Evolutionary conservation across 2,113 vertebrate species (phyloP).

Genomic region (Periophthalmodon schlosseri): DNA sequence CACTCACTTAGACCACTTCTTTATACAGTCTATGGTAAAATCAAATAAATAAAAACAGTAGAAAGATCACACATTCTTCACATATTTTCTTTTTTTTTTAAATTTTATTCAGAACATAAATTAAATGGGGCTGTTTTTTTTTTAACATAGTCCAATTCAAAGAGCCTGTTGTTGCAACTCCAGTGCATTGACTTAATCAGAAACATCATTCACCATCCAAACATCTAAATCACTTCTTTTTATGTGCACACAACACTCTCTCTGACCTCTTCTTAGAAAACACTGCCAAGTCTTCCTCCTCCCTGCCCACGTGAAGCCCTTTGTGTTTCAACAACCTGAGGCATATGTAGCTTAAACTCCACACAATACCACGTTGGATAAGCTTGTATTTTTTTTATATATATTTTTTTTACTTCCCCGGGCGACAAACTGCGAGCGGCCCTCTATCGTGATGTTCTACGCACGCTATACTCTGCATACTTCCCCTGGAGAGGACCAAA

Average conservation of each 20-base stretch:
- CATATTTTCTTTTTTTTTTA: neutral
- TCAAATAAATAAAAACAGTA: no score
- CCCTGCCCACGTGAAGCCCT: neutral
- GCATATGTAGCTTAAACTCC: neutral
- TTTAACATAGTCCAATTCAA: neutral
- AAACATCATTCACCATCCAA: neutral
- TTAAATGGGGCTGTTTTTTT: neutral
- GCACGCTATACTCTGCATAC: neutral
- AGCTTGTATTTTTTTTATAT: neutral
- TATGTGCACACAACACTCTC: neutral
- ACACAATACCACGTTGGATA: neutral
- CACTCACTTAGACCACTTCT: no score
- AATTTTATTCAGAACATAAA: neutral
- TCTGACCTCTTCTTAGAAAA: neutral
- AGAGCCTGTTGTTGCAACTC: neutral
- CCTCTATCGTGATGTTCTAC: neutral
- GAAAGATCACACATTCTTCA: neutral
- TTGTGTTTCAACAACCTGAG: neutral
- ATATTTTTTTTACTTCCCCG: no score
- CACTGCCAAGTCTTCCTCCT: neutral
- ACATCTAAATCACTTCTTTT: slow-evolving; percentile 7
- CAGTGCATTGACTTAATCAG: neutral
- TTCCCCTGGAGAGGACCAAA: neutral
- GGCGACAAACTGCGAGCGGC: neutral
- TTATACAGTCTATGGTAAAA: no score